Base-by-base conservation (phyloP, 1,140 invertebrate genomes). In the Brachionus paranguensis region DNA sequence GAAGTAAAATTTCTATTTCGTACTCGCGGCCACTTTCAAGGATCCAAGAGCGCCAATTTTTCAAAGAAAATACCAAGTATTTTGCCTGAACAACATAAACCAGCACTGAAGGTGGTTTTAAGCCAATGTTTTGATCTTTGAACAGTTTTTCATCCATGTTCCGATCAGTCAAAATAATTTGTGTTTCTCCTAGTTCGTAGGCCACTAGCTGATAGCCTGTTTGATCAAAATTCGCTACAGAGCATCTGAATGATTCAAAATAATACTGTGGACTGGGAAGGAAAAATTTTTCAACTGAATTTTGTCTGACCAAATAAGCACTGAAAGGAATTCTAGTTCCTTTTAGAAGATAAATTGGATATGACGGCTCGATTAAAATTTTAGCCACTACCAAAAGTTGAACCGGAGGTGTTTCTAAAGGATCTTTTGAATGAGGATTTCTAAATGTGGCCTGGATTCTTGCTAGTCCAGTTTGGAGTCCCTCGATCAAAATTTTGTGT, bases 401-500 rank as follows among this genome's bases (percentile, higher is more conserved):
- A 29, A 83, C 81, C 12, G 43, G 41, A 8, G 29, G 5, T n/a
- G 81, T 70, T 55, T 45, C 17, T 7, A 83, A 20, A 11, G 6
- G 11, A n/a, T 79, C 50, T 45, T 55, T 50, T 17, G 24, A 68
- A 68, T 27, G 24, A 12, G 60, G 17, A 70, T 83, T 43, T 20
- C 50, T 47, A 6, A 70, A 4, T 37, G 37, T 68, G n/a, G 81
- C 81, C 17, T 72, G 64, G 12, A 83, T 47, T n/a, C 10, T 68
- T 64, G 68, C 81, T 50, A 43, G 6, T 11, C 81, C 81, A 41
- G 81, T 83, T 17, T 68, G 45, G 4, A 72, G 29, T 17, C 81
- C 81, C 24, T 83, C 81, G 11, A 83, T 68, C n/a, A 83, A 24
- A 70, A 83, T 70, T 72, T 70, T 68, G 27, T 83, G 20, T 14